Evolutionary conservation across 2,888 invertebrate species (phyloP), one percentile per base, ranked within the genome.

Genomic region (Cerastoderma edule): DNA sequence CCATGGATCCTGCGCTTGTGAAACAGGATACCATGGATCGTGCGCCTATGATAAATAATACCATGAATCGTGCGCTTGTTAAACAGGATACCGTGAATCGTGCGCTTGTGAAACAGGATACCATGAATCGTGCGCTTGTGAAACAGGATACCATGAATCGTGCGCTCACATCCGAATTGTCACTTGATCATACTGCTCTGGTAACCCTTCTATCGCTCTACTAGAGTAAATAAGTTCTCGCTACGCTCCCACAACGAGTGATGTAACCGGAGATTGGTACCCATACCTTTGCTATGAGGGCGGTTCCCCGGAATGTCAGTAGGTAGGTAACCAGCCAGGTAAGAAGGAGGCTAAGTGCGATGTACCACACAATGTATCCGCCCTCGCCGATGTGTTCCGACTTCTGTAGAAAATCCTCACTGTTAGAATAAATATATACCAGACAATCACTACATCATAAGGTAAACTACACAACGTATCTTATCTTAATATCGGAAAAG

Each of bases 281-380:
- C n/a, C 4, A 75, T 70, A 90, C 90, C 89, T 88, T 89, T 27
- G 85, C 85, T n/a, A 89, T 83, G 16, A 87, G 78, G 5, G 83
- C 67, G 10, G 88, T 82, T 4, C 90, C 91, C 35, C 83, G 78
- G 57, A 87, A 82, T 0, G 88, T 85, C 16, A 87, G 72, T 16
- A 86, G 75, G 68, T 86, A 91, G 2, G 85, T 82, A 22, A 87
- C 67, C 22, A 84, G n/a, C 91, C 91, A 91, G 13, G 87, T 87
- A 16, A 78, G 80, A 30, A 89, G 67, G 4, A 89, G 84, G 70
- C 84, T 84, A 6, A 91, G 76, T 13, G 85, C 87, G 22, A 89
- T 84, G 72, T 89, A 87, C 91, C 91, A 91, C 27, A 90, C 83
- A 28, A 89, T 54, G 24, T 81, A 74, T 6, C 89, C 88, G 63